phyloP scores from a whole-genome alignment of 2,888 invertebrate species.

The Epinotia brunnichana region DNA sequence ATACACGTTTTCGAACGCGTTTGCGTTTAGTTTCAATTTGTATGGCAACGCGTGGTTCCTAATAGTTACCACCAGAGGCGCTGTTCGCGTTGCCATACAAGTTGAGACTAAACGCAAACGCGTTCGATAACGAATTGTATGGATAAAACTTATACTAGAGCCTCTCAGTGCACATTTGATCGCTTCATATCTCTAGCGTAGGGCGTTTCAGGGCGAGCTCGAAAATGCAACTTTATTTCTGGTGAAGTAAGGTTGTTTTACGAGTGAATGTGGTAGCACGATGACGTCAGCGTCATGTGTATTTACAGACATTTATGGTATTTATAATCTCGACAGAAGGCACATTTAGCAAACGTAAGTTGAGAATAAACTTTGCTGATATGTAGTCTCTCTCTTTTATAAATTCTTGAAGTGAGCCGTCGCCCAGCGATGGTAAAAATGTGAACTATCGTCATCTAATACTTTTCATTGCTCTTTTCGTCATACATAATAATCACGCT shows the following conservation, averaged over 20 bases:
- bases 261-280: not conserved
- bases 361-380: conserved; percentile 6
- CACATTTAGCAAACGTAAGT: conserved; percentile 1
- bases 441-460: not conserved
- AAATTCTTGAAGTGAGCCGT: not conserved
- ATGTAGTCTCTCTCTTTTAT: conserved; percentile 1
- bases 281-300: not conserved
- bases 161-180: not conserved
- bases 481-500: not conserved
- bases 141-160: too few relatives aligned
- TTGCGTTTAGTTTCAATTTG: too few relatives aligned
- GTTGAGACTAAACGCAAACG: too few relatives aligned
- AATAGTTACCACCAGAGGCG: too few relatives aligned
- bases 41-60: too few relatives aligned
- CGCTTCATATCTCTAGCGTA: not conserved
- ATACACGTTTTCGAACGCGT: too few relatives aligned
- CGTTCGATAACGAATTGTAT: too few relatives aligned
- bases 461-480: not conserved
- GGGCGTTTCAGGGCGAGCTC: not conserved
- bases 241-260: conserved; percentile 9
- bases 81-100: too few relatives aligned
- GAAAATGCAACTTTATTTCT: conserved; percentile 20
- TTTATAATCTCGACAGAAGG: conserved; percentile 23
- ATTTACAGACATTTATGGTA: not conserved
- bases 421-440: not conserved